phyloP scores from a whole-genome alignment of 1,140 invertebrate species.

The Drosophila tropicalis region DNA sequence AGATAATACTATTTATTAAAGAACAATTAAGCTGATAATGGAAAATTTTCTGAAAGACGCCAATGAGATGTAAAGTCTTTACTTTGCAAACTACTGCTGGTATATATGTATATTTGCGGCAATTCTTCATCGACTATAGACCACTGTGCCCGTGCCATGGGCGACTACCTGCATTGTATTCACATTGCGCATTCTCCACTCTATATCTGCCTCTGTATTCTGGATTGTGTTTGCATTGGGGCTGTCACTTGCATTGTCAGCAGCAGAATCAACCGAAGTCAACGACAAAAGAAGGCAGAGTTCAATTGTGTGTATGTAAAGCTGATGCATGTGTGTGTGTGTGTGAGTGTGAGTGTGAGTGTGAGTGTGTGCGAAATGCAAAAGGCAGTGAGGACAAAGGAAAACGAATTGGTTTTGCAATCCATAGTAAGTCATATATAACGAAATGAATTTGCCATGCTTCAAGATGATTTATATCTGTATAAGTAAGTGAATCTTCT shows the following conservation, averaged over 20 bases:
- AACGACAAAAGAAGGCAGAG: constrained; percentile 39
- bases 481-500: not conserved
- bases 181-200: constrained; percentile 47
- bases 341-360: constrained; percentile 2
- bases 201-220: constrained; percentile 29
- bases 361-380: constrained; percentile 35
- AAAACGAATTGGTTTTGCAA: constrained; percentile 71
- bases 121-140: too few relatives aligned
- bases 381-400: constrained; percentile 56
- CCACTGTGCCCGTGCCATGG: constrained; percentile 17
- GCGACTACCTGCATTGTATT: constrained; percentile 49
- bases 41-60: too few relatives aligned
- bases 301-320: constrained; percentile 48
- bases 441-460: constrained; percentile 50
- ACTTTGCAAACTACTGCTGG: too few relatives aligned
- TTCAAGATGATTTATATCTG: constrained; percentile 8
- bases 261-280: constrained; percentile 42
- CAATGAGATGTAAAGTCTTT: too few relatives aligned
- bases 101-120: too few relatives aligned
- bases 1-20: too few relatives aligned
- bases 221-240: constrained; percentile 61
- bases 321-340: not conserved
- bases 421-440: constrained; percentile 44
- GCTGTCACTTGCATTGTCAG: constrained; percentile 73
- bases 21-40: too few relatives aligned